Percentiles rank a stretch among this genome's conserved stretches.
Conservation (phyloP, 2,113 vertebrate genomes). For the Alaudala cheleensis region DNA sequence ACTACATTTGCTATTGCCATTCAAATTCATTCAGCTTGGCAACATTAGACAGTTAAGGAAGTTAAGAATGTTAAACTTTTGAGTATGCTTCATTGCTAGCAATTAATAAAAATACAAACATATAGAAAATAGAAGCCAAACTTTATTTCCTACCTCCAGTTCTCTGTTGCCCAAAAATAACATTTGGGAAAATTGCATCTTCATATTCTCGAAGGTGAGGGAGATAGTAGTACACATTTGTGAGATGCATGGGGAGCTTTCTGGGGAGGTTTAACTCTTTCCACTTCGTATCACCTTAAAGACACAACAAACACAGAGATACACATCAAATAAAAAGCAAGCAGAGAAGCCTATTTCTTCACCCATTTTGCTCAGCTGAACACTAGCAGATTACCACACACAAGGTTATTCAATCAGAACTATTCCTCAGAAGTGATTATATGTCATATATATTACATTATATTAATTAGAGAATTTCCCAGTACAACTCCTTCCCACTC, state of each 20-base stretch:
- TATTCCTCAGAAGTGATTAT: not conserved
- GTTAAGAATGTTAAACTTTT: not conserved
- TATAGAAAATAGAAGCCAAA: not conserved
- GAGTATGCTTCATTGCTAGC: not conserved
- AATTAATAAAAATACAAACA: not conserved
- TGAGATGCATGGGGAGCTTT: constrained; percentile 4
- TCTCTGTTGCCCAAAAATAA: constrained; percentile 78
- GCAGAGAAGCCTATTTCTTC: not conserved
- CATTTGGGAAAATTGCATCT: constrained; percentile 73
- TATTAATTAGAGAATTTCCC: not conserved
- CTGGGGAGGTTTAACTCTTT: not conserved
- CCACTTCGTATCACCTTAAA: constrained; percentile 57
- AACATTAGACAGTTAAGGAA: not conserved
- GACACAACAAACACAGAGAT: not conserved
- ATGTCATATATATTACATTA: no score
- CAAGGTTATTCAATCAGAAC: not conserved
- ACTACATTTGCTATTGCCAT: not conserved
- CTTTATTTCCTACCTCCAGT: constrained; percentile 75
- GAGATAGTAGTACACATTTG: constrained; percentile 76
- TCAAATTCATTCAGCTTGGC: not conserved
- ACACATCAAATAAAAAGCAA: not conserved
- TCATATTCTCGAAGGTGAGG: constrained; percentile 78
- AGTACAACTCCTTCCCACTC: not conserved
- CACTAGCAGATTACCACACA: not conserved
- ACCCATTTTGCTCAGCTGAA: not conserved